Conservation (phyloP, 1,140 invertebrate genomes). For the Apis cerana region DNA sequence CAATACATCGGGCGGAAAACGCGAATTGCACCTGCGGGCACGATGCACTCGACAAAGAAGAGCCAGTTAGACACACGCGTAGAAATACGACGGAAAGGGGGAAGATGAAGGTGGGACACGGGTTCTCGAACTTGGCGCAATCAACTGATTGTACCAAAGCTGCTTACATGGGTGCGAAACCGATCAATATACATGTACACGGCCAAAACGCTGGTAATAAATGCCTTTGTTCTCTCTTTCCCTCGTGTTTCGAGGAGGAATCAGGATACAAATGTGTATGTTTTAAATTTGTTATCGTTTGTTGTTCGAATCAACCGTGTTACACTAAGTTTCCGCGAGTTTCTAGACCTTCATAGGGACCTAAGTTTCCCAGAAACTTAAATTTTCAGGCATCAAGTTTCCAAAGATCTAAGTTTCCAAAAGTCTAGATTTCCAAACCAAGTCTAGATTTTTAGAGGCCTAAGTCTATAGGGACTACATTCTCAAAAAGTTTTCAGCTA, state of each 20-base stretch:
- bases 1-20: slow-evolving; percentile 46
- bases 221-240: slow-evolving; percentile 23
- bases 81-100: neutral
- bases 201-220: slow-evolving; percentile 37
- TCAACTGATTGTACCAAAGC: slow-evolving; percentile 45
- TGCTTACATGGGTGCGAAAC: slow-evolving; percentile 32
- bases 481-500: too few relatives aligned
- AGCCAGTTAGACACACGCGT: slow-evolving; percentile 30
- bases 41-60: slow-evolving; percentile 26
- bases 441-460: too few relatives aligned
- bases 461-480: too few relatives aligned
- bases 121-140: slow-evolving; percentile 44
- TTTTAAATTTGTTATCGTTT: slow-evolving; percentile 2
- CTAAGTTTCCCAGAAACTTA: neutral
- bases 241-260: neutral
- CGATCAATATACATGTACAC: slow-evolving; percentile 17
- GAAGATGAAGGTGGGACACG: neutral
- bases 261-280: neutral
- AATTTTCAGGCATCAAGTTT: neutral
- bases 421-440: too few relatives aligned
- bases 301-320: neutral
- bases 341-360: neutral
- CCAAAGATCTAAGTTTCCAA: too few relatives aligned
- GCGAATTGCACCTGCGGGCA: slow-evolving; percentile 49
- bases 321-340: too few relatives aligned